Conservation (phyloP, 2,797 vertebrate genomes). For the Periophthalmus magnuspinnatus region DNA sequence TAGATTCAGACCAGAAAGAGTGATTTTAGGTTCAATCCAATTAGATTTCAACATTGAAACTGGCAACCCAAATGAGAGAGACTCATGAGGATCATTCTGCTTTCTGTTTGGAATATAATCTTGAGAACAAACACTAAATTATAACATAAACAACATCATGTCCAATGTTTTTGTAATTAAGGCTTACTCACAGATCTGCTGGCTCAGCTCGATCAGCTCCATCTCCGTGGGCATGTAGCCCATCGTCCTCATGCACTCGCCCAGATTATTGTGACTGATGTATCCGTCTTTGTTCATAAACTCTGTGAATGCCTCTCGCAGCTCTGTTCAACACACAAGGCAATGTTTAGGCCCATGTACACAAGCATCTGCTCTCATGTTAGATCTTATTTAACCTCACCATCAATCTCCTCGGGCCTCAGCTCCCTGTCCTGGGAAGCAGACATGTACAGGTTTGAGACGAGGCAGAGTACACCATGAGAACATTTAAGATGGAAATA, state of each 20-base stretch:
- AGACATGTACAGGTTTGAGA: slow-evolving; percentile 20
- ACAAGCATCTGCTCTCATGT: background rate
- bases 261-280: slow-evolving; percentile 89
- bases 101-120: too few species aligned
- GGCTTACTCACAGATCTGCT: slow-evolving; percentile 86
- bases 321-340: slow-evolving; percentile 73
- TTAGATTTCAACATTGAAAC: too few species aligned
- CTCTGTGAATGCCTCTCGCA: slow-evolving; percentile 90
- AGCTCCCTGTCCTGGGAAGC: slow-evolving; percentile 77
- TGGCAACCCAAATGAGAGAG: too few species aligned
- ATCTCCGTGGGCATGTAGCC: slow-evolving; percentile 99
- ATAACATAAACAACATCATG: too few species aligned
- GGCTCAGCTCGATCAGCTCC: slow-evolving; percentile 96
- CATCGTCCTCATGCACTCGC: slow-evolving; percentile 97
- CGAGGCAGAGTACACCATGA: background rate
- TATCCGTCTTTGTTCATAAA: slow-evolving; percentile 89
- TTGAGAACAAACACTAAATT: too few species aligned
- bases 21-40: too few species aligned
- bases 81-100: too few species aligned
- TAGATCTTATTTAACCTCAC: slow-evolving; percentile 46
- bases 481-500: background rate
- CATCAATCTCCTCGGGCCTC: slow-evolving; percentile 79
- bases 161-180: background rate
- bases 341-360: background rate
- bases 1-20: too few species aligned